Evolutionary conservation across 2,797 vertebrate species (phyloP), one percentile per base, ranked within the genome.

Genomic region (Syngnathus acus): DNA sequence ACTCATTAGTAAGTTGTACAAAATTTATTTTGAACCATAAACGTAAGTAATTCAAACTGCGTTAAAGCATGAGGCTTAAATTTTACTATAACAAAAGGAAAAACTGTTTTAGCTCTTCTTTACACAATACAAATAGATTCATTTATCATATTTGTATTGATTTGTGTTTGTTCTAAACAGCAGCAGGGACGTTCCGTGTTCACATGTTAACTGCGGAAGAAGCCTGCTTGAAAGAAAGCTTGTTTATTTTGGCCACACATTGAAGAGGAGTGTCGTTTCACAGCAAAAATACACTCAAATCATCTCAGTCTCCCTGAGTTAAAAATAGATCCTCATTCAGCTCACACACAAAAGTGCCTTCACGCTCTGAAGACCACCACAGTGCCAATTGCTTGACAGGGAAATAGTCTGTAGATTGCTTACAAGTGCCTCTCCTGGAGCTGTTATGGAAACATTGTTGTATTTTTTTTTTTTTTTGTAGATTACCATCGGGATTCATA

Each of bases 401-500:
- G 58, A 62, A 82, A 72, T 74, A 71, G 64, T 72, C 72, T 61
- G 60, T 26, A 57, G 57, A 75, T 72, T 68, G 65, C 40, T 62
- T 62, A 43, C 59, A 43, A 62, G 39, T 14, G 11, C n/a, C n/a
- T 62, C 60, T 62, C 37, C 10, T 32, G 26, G 14, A 57, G 54
- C 54, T 37, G 14, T 57, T 57, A 6, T 2, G 54, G 54, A 63
- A 63, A 43, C 21, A 69, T 62, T 6, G 21, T 54, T 53, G 48
- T 40, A 6, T 64, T 69, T 32, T 58, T 14, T 39, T 39, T 9
- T 9, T 64, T 68, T 32, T 59, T 16, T 40, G 64, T 82, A 99
- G 97, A 99, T 99, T 77, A 99, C 96, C 1, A 98, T 99, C 71
- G 97, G 97, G 54, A 97, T 99, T 79, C 97, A 99, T 73, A 98